A percentile compares a stretch with the other conserved stretches of the same genome.
phyloP scores from a whole-genome alignment of 2,797 vertebrate species.

The Emydoidea blandingii region DNA sequence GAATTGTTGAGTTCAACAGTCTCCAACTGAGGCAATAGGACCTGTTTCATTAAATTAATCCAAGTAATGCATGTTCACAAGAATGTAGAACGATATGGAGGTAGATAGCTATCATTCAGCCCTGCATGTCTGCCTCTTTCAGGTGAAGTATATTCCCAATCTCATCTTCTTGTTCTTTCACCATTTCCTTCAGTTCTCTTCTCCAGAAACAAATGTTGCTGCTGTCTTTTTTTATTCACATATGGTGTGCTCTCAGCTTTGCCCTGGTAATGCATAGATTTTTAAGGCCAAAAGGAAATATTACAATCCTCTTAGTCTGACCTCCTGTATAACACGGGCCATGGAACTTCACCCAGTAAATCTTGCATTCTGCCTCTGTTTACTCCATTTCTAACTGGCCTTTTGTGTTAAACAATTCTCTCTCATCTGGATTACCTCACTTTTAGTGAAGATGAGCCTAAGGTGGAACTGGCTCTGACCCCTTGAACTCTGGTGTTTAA shows the following conservation, averaged over 20 bases:
- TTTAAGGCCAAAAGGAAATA: background rate
- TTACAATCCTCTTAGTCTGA: background rate
- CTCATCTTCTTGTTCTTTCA: background rate
- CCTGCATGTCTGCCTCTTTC: conserved; percentile 9
- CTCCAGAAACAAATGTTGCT: conserved; percentile 8
- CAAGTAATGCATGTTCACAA: background rate
- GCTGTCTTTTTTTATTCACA: background rate
- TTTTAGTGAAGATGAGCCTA: background rate
- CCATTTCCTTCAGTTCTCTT: background rate
- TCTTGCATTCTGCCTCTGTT: rapidly evolving
- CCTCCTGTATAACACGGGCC: rapidly evolving
- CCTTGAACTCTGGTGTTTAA: background rate
- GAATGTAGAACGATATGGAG: conserved; percentile 21
- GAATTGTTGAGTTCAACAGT: conserved; percentile 64
- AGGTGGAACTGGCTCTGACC: background rate
- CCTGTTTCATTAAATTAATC: conserved; percentile 68
- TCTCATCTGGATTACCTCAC: background rate
- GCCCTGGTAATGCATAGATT: background rate
- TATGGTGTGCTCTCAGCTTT: background rate
- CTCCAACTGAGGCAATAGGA: conserved; percentile 48
- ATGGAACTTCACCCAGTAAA: background rate
- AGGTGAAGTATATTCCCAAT: background rate
- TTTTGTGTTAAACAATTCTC: rapidly evolving
- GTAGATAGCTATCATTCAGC: conserved; percentile 40
- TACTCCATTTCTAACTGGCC: background rate